phyloP scores from a whole-genome alignment of 2,888 invertebrate species.

The Melieria picta region DNA sequence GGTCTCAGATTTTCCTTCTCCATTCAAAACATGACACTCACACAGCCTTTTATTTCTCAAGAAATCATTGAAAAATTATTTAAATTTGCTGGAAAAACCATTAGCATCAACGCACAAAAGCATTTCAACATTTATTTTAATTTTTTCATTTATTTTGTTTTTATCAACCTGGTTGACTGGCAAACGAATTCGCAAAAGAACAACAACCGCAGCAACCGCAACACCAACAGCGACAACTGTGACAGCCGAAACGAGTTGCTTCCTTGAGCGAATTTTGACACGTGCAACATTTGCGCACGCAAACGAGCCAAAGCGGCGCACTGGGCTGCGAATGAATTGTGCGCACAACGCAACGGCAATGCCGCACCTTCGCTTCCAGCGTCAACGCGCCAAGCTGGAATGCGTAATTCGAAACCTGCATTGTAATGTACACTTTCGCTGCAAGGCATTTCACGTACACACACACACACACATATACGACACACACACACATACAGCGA shows the following conservation, averaged over 20 bases:
- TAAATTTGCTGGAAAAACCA: no score
- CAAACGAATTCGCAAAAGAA: neutral
- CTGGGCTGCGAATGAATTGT: conserved; percentile 23
- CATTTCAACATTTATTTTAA: no score
- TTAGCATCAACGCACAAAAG: no score
- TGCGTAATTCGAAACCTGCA: neutral
- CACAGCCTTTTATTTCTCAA: no score
- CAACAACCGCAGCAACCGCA: conserved; percentile 1
- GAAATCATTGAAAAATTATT: no score
- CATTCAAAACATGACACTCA: no score
- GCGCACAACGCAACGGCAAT: conserved; percentile 12
- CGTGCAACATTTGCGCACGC: no score
- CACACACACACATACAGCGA: neutral
- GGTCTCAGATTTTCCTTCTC: no score
- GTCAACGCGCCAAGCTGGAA: conserved; percentile 10
- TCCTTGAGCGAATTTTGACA: neutral
- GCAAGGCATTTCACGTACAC: neutral
- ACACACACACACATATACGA: conserved; percentile 7
- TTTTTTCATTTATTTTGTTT: no score
- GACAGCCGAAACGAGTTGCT: conserved; percentile 29
- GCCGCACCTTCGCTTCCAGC: conserved; percentile 1
- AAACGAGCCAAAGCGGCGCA: neutral
- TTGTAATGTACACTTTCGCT: neutral
- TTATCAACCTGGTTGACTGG: no score
- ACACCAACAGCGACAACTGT: conserved; percentile 19